These are phyloP conservation scores for Sipha flava DNA, from an alignment of 1,140 invertebrate species.

Conservation along the genomic window DNA sequence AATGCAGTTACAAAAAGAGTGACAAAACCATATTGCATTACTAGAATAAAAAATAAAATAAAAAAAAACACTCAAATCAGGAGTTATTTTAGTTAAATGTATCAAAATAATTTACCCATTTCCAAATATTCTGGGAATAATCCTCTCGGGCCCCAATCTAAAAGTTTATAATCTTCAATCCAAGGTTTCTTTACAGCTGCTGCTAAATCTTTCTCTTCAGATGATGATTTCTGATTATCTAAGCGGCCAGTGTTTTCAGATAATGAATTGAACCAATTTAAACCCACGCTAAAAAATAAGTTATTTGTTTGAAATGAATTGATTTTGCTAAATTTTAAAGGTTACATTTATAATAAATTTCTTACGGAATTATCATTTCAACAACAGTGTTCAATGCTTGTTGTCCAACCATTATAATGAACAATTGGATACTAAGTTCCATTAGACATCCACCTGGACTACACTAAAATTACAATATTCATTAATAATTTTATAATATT, in stretches of 20 bases:
- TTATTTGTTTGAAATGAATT: not conserved
- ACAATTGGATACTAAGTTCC: constrained; percentile 86
- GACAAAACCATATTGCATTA: constrained; percentile 84
- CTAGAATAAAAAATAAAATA: constrained; percentile 51
- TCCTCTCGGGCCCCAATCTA: constrained; percentile 80
- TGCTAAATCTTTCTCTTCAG: constrained; percentile 39
- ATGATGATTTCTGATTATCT: constrained; percentile 39
- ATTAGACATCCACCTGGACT: constrained; percentile 85
- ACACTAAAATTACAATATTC: constrained; percentile 47
- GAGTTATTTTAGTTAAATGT: not conserved
- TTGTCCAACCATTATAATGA: constrained; percentile 95
- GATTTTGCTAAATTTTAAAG: not conserved
- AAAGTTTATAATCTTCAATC: constrained; percentile 84
- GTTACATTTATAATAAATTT: not conserved
- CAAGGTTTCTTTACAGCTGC: constrained; percentile 54
- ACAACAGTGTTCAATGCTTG: constrained; percentile 88
- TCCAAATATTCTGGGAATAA: constrained; percentile 95
- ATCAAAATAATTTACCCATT: constrained; percentile 63
- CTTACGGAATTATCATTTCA: constrained; percentile 61
- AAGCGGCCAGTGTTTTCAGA: constrained; percentile 41
- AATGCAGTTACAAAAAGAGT: constrained; percentile 86
- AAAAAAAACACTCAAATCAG: not conserved
- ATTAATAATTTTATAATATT: not conserved
- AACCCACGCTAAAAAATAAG: not conserved
- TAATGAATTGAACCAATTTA: constrained; percentile 34